Evolutionary conservation across 2,888 invertebrate species (phyloP), one percentile per base, ranked within the genome.

Genomic region (Polia nebulosa): DNA sequence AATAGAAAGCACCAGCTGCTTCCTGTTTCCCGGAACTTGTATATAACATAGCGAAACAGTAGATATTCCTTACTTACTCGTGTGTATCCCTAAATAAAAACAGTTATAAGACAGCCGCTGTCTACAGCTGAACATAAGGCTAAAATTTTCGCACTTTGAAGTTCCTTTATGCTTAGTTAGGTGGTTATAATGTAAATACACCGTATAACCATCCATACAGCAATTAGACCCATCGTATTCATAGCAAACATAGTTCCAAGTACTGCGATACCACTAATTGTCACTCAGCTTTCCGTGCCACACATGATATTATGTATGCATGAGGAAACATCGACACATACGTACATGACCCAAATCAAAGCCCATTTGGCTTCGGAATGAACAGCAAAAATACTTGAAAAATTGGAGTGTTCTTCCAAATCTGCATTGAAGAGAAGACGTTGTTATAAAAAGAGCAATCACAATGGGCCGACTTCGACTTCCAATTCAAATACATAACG

Each of bases 401-500:
- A 49, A 59, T 58, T 68, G 27, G 47, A 72, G 78, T 66, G 68
- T 72, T 52, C 66, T 72, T 55, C 61, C 53, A 76, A 78, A 83
- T 78, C 58, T 74, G 70, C 68, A 78, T 64, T 70, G 66, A 72
- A 61, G 57, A 69, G 63, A 73, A 76, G 62, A 62, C 70, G 41
- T 71, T 83, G 78, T 83, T 80, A 82, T 81, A 83, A 83, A 80
- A 83, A 80, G 80, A 65, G 76, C 84, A 82, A 84, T 83, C 82
- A 82, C 82, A 83, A 82, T 84, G 74, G 67, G 69, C 70, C 72
- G 58, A 70, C 71, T 77, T 82, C 72, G 68, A 73, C 71, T 77
- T 81, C 80, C 82, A 87, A 88, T 89, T 88, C 85, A 85, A 88
- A 90, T 86, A 89, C 87, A 87, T 87, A 88, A 90, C 87, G 86